These are phyloP conservation scores for Trissoscelio sp. DNA, from an alignment of 2,888 invertebrate species.

Conservation along the genomic window DNA sequence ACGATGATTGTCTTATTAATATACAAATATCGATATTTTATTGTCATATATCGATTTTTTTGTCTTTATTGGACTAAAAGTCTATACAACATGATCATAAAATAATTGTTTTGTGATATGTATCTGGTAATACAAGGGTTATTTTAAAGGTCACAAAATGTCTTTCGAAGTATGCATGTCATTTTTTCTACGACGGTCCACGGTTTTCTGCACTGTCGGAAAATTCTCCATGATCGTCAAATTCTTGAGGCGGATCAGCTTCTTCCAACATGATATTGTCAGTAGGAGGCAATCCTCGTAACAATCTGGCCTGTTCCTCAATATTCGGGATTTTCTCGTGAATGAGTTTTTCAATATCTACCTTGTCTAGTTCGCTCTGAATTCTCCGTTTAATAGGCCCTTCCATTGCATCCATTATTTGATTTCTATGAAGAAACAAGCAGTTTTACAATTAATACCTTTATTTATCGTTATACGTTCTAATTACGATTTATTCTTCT, in stretches of 20 bases:
- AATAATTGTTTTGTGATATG: no score
- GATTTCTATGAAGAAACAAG: slow-evolving; percentile 85
- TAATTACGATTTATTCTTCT: no score
- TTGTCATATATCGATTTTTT: no score
- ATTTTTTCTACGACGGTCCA: slow-evolving; percentile 71
- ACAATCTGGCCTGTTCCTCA: slow-evolving; percentile 85
- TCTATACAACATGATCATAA: no score
- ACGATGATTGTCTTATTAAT: no score
- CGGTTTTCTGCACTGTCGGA: slow-evolving; percentile 82
- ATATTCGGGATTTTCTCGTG: slow-evolving; percentile 88
- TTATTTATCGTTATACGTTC: no score
- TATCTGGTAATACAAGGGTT: no score
- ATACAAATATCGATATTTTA: no score
- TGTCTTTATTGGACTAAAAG: no score
- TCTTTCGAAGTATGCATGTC: background rate
- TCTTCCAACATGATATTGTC: slow-evolving; percentile 78
- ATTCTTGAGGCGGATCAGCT: slow-evolving; percentile 64
- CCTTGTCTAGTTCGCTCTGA: slow-evolving; percentile 89
- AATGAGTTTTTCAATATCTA: slow-evolving; percentile 90
- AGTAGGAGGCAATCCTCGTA: slow-evolving; percentile 74
- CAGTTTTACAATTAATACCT: background rate
- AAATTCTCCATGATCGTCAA: slow-evolving; percentile 77
- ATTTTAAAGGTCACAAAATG: no score
- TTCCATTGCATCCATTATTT: slow-evolving; percentile 94
- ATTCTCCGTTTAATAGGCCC: slow-evolving; percentile 89